Conservation (phyloP, 2,888 invertebrate species). For the Amphipyra berbera region DNA sequence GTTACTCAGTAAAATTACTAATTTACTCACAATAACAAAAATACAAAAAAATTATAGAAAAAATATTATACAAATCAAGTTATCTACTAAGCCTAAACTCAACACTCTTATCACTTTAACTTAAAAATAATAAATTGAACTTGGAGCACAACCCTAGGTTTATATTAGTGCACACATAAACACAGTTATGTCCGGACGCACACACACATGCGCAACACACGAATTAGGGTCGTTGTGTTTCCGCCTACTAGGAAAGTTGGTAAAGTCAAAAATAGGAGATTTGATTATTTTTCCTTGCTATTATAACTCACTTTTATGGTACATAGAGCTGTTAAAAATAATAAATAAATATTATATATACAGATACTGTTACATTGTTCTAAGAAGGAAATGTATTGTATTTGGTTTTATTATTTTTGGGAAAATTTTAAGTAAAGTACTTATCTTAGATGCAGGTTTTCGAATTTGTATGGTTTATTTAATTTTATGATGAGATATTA, state of each 20-base stretch:
- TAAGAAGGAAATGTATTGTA: too few species aligned
- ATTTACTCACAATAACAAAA: too few species aligned
- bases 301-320: background rate
- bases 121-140: slow-evolving; percentile 27
- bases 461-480: background rate
- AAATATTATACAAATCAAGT: too few species aligned
- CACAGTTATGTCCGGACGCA: slow-evolving; percentile 62
- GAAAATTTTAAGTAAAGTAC: background rate
- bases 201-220: slow-evolving; percentile 73
- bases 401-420: too few species aligned
- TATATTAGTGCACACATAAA: slow-evolving; percentile 74
- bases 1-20: too few species aligned
- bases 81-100: too few species aligned
- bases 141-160: slow-evolving; percentile 70
- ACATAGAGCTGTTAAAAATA: too few species aligned
- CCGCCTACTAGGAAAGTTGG: slow-evolving; percentile 46
- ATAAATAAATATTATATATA: too few species aligned
- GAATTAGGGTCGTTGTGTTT: slow-evolving; percentile 86
- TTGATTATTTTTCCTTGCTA: slow-evolving; percentile 14
- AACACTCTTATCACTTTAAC: slow-evolving; percentile 11
- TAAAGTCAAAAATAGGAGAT: slow-evolving; percentile 55
- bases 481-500: background rate
- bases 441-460: too few species aligned
- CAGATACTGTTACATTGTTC: too few species aligned
- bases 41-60: too few species aligned